Base-by-base conservation (phyloP, 2,797 vertebrate genomes). In the Chelonia mydas region DNA sequence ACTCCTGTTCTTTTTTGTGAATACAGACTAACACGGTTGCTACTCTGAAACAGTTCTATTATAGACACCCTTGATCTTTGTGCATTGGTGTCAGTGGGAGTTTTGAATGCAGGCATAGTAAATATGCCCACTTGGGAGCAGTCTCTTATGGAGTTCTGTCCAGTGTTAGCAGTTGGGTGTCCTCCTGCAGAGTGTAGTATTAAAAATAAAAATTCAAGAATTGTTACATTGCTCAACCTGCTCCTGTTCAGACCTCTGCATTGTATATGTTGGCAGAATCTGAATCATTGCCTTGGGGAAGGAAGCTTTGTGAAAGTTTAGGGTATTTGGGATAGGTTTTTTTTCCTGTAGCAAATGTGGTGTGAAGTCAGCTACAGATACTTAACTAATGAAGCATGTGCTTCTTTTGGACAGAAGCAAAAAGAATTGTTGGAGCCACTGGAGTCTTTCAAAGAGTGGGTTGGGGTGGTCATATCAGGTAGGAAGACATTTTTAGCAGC, bases 341-440 rank as follows among this genome's bases (percentile, higher is more conserved):
- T 91, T 87, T 49, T 3, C 0, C 0, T 82, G 17, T 81, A 57
- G 28, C 55, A 13, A 28, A 49, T 13, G 12, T 77, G 27, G 7
- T 77, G 25, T 47, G 41, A 47, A 17, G 79, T 59, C 37, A 3
- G 7, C 31, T 49, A 0, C 49, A 31, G 31, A 28, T 68, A 19
- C 8, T 65, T 88, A 65, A 7, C 0, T 59, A 45, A 51, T 54
- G 3, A 85, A 33, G 86, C 55, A 55, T 83, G 0, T 86, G 13
- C 31, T 57, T 27, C 59, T 31, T 76, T 89, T 82, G 45, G 74
- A 77, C 49, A 41, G 45, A 45, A 28, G 49, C 1, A 16, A 55
- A 72, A 57, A 19, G 5, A 10, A 27, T 47, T 31, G 9, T 28
- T 59, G 27, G 54, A 57, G 41, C 5, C 16, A 33, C 17, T 47